Base-by-base conservation (phyloP, 2,113 vertebrate genomes). In the Numida meleagris region DNA sequence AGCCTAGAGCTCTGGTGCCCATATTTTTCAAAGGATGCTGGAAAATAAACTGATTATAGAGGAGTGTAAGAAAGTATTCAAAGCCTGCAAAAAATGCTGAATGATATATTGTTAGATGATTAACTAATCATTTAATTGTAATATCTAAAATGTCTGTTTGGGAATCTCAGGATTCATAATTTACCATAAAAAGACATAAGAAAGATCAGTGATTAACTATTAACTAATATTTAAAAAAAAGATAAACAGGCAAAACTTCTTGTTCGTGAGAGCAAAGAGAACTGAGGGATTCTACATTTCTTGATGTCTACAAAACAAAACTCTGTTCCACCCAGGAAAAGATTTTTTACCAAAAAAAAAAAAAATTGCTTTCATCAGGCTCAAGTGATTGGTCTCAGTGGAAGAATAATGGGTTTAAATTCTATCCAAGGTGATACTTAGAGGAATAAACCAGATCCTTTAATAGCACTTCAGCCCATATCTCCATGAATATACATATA, bases 351-450 rank as follows among this genome's bases (percentile, higher is more conserved):
- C n/a, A n/a, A n/a, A 25, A 68, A 63, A 71, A 61, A 33, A 40
- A 15, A 61, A 12, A 36, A 48, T 2, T 2, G 0, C 25, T 91
- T 95, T 94, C 75, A 67, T 83, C 59, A 85, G 43, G 57, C 33
- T 70, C 12, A 65, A 90, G 42, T 61, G 72, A 86, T 63, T 86
- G 61, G 51, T 88, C 76, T 93, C 82, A 75, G 1, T 51, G 63
- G 65, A 91, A 86, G 51, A 81, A 31, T 61, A 88, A 75, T 24
- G 65, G 89, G 76, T 85, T 68, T 68, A 94, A 90, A 88, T 91
- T 91, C 61, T 81, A 40, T 36, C 46, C 36, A 82, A 89, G 25
- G 42, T 63, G 71, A 77, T 88, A 74, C 87, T 77, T 71, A 57
- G 33, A 79, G 92, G 78, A 88, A 78, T 72, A 95, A 83, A 90